Evolutionary conservation across 2,113 vertebrate species (phyloP).

Genomic region (Tiliqua scincoides): DNA sequence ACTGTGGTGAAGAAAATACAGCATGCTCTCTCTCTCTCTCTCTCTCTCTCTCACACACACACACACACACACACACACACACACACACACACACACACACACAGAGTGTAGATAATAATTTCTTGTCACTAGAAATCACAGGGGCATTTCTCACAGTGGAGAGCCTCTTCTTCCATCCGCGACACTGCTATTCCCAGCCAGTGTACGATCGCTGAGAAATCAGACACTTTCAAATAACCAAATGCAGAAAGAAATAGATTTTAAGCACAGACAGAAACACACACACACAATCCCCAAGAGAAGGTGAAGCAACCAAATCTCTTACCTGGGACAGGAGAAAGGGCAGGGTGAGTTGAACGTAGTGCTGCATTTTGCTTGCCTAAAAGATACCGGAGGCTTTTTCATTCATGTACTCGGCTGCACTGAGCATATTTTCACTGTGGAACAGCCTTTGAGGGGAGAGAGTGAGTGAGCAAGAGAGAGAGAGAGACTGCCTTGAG

Average conservation of each 20-base stretch:
- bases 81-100: conserved; percentile 2
- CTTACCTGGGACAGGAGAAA: conserved; percentile 96
- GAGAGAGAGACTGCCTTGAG: conserved; percentile 83
- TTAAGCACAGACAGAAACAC: background rate
- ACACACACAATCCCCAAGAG: background rate
- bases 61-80: background rate
- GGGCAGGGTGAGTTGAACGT: conserved; percentile 85
- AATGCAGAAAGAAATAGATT: conserved; percentile 34
- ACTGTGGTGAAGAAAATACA: background rate
- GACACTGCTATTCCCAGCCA: conserved; percentile 46
- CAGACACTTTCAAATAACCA: conserved; percentile 65
- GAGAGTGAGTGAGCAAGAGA: background rate
- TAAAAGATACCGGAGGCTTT: conserved; percentile 86
- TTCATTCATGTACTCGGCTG: conserved; percentile 86
- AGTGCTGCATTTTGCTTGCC: conserved; percentile 90
- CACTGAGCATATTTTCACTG: conserved; percentile 99
- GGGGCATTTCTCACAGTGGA: background rate
- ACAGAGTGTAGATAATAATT: conserved; percentile 57
- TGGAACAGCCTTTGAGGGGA: conserved; percentile 86
- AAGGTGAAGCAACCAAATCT: conserved; percentile 42
- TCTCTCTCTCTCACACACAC: no score
- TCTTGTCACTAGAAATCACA: conserved; percentile 57
- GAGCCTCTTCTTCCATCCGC: conserved; percentile 51
- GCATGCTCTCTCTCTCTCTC: no score
- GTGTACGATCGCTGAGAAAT: conserved; percentile 57